Evolutionary conservation across 2,797 vertebrate species (phyloP), one percentile per base, ranked within the genome.

Genomic region (Tadarida brasiliensis): DNA sequence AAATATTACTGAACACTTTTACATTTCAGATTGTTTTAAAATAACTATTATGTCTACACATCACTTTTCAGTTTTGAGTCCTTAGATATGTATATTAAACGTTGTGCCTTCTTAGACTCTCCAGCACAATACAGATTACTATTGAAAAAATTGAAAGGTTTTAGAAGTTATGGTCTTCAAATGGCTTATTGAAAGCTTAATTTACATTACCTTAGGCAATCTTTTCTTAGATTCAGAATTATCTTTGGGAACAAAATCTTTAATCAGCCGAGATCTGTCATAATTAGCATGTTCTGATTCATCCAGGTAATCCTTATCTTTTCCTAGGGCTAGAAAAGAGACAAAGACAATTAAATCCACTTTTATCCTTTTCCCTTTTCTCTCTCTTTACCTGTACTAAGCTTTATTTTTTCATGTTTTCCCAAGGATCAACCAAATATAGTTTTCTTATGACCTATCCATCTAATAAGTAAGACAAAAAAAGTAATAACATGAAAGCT

Each of bases 281-380:
- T 99, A 99, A 65, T 98, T 98, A 47, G 98, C 99, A 17, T 99
- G 99, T 97, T 99, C 99, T 33, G 99, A 99, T 96, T 99, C 99
- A 97, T 99, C 99, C 73, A 98, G 98, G 35, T 99, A 99, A 78
- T 99, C 99, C 95, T 99, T 99, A 84, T 99, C 99, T 97, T 99
- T 99, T 89, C 97, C 99, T 92, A 98, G 96, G 68, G 99, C 99
- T 99, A 98, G 97, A 96, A 98, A 94, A 91, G 96, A 87, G 96
- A 97, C 98, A 97, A 44, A 96, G 39, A 98, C 97, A 78, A 56
- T 96, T 88, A 84, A 0, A 67, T 88, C 4, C 10, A 88, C 35
- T 49, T 92, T 68, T 71, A 35, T 87, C 10, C 0, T 65, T 88
- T 39, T 92, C 70, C 3, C 11, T 68, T 92, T 77, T 91, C 9